Base-by-base conservation (phyloP, 1,140 invertebrate genomes). In the Ectropis grisescens region DNA sequence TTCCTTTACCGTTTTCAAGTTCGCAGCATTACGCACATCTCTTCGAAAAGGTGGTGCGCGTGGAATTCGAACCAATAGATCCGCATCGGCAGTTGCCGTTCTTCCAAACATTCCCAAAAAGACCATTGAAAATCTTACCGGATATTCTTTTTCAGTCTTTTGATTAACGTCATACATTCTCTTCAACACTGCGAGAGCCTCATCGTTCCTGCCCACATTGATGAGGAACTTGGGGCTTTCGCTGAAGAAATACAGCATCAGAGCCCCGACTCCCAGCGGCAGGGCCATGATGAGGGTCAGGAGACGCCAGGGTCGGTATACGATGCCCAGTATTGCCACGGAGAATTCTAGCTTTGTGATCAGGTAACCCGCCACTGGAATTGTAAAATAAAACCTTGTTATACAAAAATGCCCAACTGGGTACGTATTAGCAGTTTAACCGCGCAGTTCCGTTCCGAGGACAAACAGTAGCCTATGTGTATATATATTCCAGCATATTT, bases 171-270 rank as follows among this genome's bases (percentile, higher is more conserved):
- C 42, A 38, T 87, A 85, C 15, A 88, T 87, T 28, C 55, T 66
- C 22, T 65, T 64, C 29, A 88, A 67, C 1, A 87, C 71, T 1
- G 75, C 59, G 1, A 89, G 48, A 8, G 86, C 83, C 36, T 88
- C 84, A 0, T 81, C 58, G n/a, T 74, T 55, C 13, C 82, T 67
- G 42, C 87, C 85, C 44, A 83, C 82, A 14, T 82, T 64, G 2
- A 88, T 72, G 0, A 90, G 69, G 59, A 87, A 91, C 51, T 90
- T 89, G 1, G 91, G 90, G 57, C 89, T 91, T 55, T 91, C 90
- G 0, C 86, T 87, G 47, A 90, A 87, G 25, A 83, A 82, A 11
- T 83, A 69, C 12, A 91, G 72, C 8, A 84, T 49, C 1, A 87
- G 30, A 1, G 86, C 86, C 0, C 85, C 86, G 0, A 86, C 32